Percentiles rank a stretch among this genome's conserved stretches.
Evolutionary conservation across 2,797 vertebrate genomes (phyloP).

Genomic region (Avahi laniger): DNA sequence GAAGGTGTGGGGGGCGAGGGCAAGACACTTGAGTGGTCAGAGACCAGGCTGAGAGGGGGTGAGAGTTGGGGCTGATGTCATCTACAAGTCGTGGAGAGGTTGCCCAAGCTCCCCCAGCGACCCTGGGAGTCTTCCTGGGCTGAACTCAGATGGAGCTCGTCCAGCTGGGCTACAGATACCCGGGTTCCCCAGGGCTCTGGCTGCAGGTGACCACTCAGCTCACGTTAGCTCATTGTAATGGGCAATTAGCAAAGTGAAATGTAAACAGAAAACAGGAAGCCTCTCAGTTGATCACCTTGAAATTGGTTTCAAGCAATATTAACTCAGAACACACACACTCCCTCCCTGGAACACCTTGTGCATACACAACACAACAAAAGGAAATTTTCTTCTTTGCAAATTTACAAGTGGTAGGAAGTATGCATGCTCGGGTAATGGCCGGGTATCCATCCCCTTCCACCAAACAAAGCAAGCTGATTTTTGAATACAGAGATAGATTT

Average conservation of each 20-base stretch:
- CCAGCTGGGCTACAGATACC: background rate
- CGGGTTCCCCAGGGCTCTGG: background rate
- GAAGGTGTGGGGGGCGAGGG: background rate
- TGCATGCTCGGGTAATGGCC: rapidly evolving
- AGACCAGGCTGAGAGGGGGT: background rate
- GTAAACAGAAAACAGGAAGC: background rate
- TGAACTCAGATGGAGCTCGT: background rate
- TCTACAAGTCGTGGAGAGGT: background rate
- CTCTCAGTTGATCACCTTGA: background rate
- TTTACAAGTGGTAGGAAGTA: background rate
- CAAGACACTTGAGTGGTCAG: no score
- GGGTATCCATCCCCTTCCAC: background rate
- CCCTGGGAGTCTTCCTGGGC: background rate
- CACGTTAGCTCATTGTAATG: background rate
- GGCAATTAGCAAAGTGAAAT: background rate
- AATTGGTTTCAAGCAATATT: background rate
- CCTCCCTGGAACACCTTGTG: background rate
- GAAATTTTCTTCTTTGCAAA: background rate
- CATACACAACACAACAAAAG: background rate
- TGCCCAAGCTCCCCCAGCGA: background rate
- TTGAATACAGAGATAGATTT: background rate
- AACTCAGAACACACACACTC: background rate
- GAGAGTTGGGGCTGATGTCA: background rate
- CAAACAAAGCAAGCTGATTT: background rate
- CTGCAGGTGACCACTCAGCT: background rate